Base-by-base conservation (phyloP, 2,888 invertebrate genomes). In the Papilio gigon region DNA sequence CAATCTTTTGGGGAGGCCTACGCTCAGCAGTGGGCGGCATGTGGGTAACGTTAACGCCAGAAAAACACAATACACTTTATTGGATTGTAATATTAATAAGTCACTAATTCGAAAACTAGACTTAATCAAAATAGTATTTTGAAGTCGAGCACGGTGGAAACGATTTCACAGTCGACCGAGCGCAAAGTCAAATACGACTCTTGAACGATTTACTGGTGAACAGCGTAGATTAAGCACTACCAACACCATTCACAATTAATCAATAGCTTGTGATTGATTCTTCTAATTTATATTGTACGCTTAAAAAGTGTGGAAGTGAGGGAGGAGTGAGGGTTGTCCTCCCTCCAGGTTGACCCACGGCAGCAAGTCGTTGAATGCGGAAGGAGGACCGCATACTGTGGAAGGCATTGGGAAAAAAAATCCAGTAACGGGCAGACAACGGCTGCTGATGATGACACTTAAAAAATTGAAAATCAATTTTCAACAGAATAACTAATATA, bases 151-250 rank as follows among this genome's bases (percentile, higher is more conserved):
- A 50, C 17, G 17, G 9, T 30, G 9, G 30, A 56, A 56, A 56
- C 53, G 53, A 56, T 56, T 56, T 30, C n/a, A 30, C 53, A 56
- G n/a, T n/a, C 53, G n/a, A 56, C 30, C 30, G 30, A 56, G 53
- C 53, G 53, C 53, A 56, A 30, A 30, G 30, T 56, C 30, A 30
- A 56, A 30, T 17, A 30, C 53, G n/a, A 56, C 8, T 56, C 53
- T n/a, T 30, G 53, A 56, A 30, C 53, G 30, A 56, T 56, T 56
- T 53, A 53, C n/a, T 14, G 30, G 20, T 44, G 22, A 50, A 22
- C 22, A 50, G 63, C 44, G 50, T 50, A 50, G 35, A 50, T 64
- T 35, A 47, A 37, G 47, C 14, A 37, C 22, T 50, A 22, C 33
- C 17, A 53, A 53, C 30, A 30, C 27, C 14, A 17, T 30, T 56